Base-by-base conservation (phyloP, 2,797 vertebrate genomes). In the Gymnodraco acuticeps region DNA sequence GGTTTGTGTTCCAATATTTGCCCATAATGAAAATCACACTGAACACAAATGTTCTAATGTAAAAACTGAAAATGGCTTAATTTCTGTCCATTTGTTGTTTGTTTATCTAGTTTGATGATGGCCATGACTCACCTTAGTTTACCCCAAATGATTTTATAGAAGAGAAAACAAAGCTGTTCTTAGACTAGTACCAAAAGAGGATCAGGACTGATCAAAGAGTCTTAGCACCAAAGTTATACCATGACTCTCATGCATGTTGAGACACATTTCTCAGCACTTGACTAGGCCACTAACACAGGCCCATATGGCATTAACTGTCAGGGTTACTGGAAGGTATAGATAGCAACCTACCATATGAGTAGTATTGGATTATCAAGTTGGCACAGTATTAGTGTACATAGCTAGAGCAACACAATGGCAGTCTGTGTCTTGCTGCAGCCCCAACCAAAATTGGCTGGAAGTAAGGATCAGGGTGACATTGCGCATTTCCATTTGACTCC, bases 141-240 rank as follows among this genome's bases (percentile, higher is more conserved):
- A 71, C 60, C 55, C 50, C 20, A 38, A 38, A 48, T 27, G 63
- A 48, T 69, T 71, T 31, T 62, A 10, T 31, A 5, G 3, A 48
- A 10, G 17, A 63, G 41, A 72, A 75, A 71, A 78, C 70, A 73
- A 82, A 77, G 45, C 66, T 33, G 70, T 45, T 72, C 64, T 69
- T 64, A 59, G 54, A 33, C 52, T 78, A 64, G 75, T 75, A 82
- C 77, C 38, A 67, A 73, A 78, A 80, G 63, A 84, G 81, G 78
- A 82, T 88, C 70, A 80, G 51, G 27, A 59, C 5, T 27, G 66
- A 78, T 83, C 64, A 73, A 27, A 69, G 33, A 76, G 68, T 56
- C n/a, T 75, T 75, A 73, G 19, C 46, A 63, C 70, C 65, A 54
- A 43, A 43, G 27, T 59, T 42, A 19, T 23, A 33, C 42, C 27